A percentile compares a stretch with the other conserved stretches of the same genome.
Evolutionary conservation across 2,888 invertebrate species (phyloP).

Genomic region (Megamerina dolium): DNA sequence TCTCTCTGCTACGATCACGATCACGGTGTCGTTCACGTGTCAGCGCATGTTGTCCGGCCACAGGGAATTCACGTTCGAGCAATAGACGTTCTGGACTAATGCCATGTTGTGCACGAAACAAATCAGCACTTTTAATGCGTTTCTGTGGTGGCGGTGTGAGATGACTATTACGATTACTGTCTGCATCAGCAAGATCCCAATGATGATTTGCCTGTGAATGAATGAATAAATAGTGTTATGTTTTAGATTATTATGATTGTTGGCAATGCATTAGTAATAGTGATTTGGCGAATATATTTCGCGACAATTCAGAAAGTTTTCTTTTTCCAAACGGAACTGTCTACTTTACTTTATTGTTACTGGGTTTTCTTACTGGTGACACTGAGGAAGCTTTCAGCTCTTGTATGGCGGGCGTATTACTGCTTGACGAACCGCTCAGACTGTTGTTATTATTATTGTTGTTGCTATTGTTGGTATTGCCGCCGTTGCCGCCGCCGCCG

Average conservation of each 20-base stretch:
- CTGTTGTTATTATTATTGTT: constrained; percentile 20
- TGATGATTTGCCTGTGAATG: constrained; percentile 43
- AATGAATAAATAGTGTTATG: background rate
- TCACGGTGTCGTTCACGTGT: constrained; percentile 42
- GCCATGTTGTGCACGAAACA: constrained; percentile 59
- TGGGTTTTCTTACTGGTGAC: constrained; percentile 49
- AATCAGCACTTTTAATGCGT: constrained; percentile 64
- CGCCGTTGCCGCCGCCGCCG: constrained; percentile 22
- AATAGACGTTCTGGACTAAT: constrained; percentile 48
- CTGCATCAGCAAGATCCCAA: constrained; percentile 57
- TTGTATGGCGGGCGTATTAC: constrained; percentile 45
- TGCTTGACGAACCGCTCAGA: constrained; percentile 12
- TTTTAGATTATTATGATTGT: constrained; percentile 9
- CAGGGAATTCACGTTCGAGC: constrained; percentile 47
- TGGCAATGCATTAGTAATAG: too few species aligned
- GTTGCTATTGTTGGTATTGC: constrained; percentile 17
- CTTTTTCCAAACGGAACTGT: constrained; percentile 28
- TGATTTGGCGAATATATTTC: constrained; percentile 11
- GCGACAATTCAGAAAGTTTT: constrained; percentile 25
- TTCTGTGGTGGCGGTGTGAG: constrained; percentile 61
- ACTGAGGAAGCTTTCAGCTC: constrained; percentile 48
- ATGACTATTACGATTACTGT: constrained; percentile 50
- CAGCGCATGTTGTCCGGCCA: constrained; percentile 44
- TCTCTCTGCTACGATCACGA: constrained; percentile 41
- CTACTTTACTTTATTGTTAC: constrained; percentile 43